Percentiles rank a stretch among this genome's conserved stretches.
Evolutionary conservation across 2,113 vertebrate genomes (phyloP).

Genomic region (Calyptomena viridis): DNA sequence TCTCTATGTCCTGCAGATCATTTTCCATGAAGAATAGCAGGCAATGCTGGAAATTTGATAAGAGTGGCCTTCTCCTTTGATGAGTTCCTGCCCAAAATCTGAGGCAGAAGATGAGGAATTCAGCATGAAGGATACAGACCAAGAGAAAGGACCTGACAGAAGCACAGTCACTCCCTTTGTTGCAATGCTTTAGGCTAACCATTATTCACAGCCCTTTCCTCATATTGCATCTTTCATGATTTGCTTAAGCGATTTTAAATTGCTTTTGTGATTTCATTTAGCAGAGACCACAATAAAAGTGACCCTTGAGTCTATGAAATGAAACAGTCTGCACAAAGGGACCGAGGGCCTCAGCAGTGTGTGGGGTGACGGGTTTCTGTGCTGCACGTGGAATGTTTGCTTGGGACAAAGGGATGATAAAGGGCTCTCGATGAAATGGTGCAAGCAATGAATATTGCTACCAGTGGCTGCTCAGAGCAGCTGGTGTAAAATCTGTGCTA

Average conservation of each 20-base stretch:
- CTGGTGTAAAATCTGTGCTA: not conserved
- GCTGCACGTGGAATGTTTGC: not conserved
- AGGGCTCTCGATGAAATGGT: not conserved
- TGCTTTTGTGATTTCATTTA: conserved; percentile 66
- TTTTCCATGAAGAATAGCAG: conserved; percentile 47
- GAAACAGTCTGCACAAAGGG: conserved; percentile 66
- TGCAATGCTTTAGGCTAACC: conserved; percentile 74
- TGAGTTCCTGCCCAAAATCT: conserved; percentile 45
- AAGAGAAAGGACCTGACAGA: conserved; percentile 50
- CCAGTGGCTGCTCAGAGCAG: not conserved
- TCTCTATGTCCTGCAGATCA: not conserved
- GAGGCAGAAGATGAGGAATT: conserved; percentile 46
- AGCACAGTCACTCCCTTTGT: conserved; percentile 62
- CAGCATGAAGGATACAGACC: conserved; percentile 37
- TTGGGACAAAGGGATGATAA: conserved; percentile 29
- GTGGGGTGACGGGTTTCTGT: conserved; percentile 6
- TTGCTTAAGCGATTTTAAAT: conserved; percentile 65
- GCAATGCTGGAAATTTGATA: conserved; percentile 43
- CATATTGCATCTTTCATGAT: conserved; percentile 63
- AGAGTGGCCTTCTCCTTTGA: conserved; percentile 31
- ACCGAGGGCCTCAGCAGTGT: conserved; percentile 39
- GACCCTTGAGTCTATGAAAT: conserved; percentile 72
- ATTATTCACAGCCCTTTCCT: conserved; percentile 61
- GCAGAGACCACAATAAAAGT: conserved; percentile 66
- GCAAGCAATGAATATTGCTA: not conserved